phyloP scores from a whole-genome alignment of 2,797 vertebrate genomes.

The Lutra lutra region DNA sequence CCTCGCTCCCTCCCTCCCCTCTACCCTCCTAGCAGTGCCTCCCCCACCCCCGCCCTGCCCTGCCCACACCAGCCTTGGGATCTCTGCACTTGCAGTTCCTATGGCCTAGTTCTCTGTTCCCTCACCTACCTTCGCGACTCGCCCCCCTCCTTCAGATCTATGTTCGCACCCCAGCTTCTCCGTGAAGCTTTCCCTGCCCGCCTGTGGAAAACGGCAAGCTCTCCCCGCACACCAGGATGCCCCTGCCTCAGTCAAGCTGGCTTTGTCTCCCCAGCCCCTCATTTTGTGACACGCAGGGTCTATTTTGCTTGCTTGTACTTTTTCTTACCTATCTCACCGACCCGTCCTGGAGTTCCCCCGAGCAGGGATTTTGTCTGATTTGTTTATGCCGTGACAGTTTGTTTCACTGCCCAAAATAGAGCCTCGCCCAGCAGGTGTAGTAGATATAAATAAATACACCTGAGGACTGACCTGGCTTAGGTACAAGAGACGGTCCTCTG shows the following conservation, averaged over 20 bases:
- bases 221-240: fast-evolving
- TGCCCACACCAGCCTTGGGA: not conserved
- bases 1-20: not conserved
- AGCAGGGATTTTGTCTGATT: not conserved
- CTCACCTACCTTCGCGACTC: not conserved
- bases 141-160: not conserved
- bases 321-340: not conserved
- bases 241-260: not conserved
- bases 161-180: not conserved
- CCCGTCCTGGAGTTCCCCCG: not conserved
- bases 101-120: not conserved
- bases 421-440: not conserved
- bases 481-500: not conserved
- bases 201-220: not conserved
- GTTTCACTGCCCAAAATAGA: not conserved
- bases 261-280: not conserved
- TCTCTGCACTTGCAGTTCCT: not conserved
- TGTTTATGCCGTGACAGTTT: not conserved
- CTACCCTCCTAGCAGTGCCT: not conserved
- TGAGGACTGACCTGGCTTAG: not conserved
- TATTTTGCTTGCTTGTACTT: not conserved
- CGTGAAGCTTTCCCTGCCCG: not conserved
- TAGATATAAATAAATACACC: not conserved
- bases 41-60: fast-evolving
- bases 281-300: not conserved